Evolutionary conservation across 2,113 vertebrate genomes (phyloP).

Genomic region (Scytalopus superciliaris): DNA sequence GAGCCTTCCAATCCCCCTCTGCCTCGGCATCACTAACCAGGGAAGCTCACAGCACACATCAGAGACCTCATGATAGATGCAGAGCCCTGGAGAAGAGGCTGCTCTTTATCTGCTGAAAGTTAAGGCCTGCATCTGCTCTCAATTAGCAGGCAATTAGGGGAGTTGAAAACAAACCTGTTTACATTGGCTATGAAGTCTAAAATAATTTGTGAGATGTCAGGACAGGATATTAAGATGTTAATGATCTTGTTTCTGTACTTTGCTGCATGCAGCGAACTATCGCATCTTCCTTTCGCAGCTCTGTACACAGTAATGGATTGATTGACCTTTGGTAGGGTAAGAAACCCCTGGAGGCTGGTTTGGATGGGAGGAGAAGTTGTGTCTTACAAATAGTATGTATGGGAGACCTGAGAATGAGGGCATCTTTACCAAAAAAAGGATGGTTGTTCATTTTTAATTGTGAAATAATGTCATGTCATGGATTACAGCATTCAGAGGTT

Average conservation of each 20-base stretch:
- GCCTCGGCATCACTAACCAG: neutral
- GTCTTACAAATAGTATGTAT: neutral
- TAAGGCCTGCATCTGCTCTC: conserved; percentile 51
- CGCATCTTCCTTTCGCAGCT: neutral
- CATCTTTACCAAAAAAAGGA: neutral
- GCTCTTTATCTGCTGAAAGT: conserved; percentile 44
- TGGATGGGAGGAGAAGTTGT: neutral
- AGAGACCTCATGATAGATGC: neutral
- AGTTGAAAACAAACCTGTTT: conserved; percentile 67
- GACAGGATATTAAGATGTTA: conserved; percentile 70
- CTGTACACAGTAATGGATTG: neutral
- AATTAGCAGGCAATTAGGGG: conserved; percentile 62
- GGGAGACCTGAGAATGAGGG: neutral
- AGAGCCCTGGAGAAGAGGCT: conserved; percentile 10
- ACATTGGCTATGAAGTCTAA: conserved; percentile 52
- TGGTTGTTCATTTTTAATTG: neutral
- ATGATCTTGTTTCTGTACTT: conserved; percentile 56
- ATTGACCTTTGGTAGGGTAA: neutral
- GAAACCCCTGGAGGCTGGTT: neutral
- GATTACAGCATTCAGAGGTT: neutral
- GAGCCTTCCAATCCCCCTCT: neutral
- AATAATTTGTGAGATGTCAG: conserved; percentile 75
- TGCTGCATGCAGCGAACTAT: neutral
- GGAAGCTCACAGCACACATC: neutral
- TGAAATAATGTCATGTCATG: neutral